These are phyloP conservation scores for Micromesistius poutassou DNA, from an alignment of 2,797 vertebrate species.

Conservation along the genomic window DNA sequence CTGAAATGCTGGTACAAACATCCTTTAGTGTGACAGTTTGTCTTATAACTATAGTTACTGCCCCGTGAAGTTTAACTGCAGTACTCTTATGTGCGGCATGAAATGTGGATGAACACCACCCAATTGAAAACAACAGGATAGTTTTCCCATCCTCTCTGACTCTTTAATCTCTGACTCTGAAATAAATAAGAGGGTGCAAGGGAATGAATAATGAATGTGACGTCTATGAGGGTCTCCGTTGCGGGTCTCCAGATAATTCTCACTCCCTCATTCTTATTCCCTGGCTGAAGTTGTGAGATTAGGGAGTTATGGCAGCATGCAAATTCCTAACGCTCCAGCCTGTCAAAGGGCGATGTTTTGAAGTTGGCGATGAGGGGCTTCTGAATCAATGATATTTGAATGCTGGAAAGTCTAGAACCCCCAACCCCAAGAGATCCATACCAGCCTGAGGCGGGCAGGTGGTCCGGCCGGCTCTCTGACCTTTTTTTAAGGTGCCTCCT, in stretches of 20 bases:
- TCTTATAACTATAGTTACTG: not conserved
- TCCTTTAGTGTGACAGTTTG: not conserved
- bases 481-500: constrained; percentile 33
- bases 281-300: constrained; percentile 10
- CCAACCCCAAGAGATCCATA: not conserved
- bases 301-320: constrained; percentile 1
- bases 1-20: not conserved
- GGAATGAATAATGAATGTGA: constrained; percentile 1
- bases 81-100: not conserved
- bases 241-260: not conserved
- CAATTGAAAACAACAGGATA: not conserved
- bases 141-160: not conserved
- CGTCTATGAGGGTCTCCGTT: not conserved
- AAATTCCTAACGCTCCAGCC: not conserved
- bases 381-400: not conserved
- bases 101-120: not conserved
- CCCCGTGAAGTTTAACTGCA: not conserved
- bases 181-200: not conserved
- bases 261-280: not conserved
- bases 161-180: too few relatives aligned
- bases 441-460: constrained; percentile 21
- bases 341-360: constrained; percentile 3
- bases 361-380: not conserved
- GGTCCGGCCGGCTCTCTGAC: constrained; percentile 30
- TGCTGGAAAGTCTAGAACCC: not conserved